phyloP scores from a whole-genome alignment of 35 echinoderm and acorn worm species.

The Lytechinus pictus region DNA sequence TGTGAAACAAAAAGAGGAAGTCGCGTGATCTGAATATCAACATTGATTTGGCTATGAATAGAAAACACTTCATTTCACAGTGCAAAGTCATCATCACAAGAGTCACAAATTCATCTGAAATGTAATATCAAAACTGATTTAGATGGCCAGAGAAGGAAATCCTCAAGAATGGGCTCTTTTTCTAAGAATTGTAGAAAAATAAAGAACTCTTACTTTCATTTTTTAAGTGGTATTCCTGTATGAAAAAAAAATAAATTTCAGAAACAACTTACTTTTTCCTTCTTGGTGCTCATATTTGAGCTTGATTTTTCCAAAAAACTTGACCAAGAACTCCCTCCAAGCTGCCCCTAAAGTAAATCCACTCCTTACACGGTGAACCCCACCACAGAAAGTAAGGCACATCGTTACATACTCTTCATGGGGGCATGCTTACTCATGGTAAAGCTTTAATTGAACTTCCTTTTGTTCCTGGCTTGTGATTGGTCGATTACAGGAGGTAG shows the following conservation, averaged over 20 bases:
- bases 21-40: too few relatives aligned
- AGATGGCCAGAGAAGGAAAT: not conserved
- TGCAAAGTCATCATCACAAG: too few relatives aligned
- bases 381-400: not conserved
- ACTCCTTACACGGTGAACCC: not conserved
- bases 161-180: not conserved
- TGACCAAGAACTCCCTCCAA: not conserved
- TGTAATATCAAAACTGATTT: not conserved
- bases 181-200: not conserved
- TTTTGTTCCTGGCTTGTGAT: not conserved
- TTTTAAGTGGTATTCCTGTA: not conserved
- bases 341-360: not conserved
- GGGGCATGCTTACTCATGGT: not conserved
- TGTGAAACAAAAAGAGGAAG: too few relatives aligned
- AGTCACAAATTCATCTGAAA: too few relatives aligned
- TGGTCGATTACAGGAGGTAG: not conserved
- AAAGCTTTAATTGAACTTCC: conserved; percentile 19
- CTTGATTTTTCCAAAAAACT: not conserved
- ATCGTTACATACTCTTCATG: not conserved
- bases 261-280: conserved; percentile 6
- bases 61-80: too few relatives aligned
- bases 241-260: not conserved
- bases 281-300: conserved; percentile 24
- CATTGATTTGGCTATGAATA: too few relatives aligned
- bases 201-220: not conserved